Evolutionary conservation across 2,888 invertebrate genomes (phyloP), one percentile per base, ranked within the genome.

Genomic region (Caenorhabditis macrosperma): DNA sequence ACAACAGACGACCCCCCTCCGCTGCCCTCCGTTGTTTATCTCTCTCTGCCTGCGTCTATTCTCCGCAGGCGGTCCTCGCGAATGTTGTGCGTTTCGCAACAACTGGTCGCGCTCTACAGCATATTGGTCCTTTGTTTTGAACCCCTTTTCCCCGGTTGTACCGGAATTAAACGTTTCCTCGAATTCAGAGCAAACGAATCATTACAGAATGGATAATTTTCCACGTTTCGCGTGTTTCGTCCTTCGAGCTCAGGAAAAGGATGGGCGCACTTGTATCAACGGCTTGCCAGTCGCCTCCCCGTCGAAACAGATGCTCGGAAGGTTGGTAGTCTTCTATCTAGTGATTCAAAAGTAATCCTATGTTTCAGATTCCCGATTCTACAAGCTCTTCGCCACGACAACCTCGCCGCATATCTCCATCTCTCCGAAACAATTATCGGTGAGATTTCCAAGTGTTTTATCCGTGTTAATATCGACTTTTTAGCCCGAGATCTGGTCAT

Each of bases 221-320:
- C 71, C 71, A 5, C 26, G 52, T 0, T 74, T 74, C 20, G 85
- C 85, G 17, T 84, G 84, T 4, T 61, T 82, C 50, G 74, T 83
- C 10, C 67, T 86, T 17, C 71, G 74, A 48, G 82, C 84, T 7
- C 74, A 66, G n/a, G 85, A 86, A 41, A 80, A 77, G 41, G 77
- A 68, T 20, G 83, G 80, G 9, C 54, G 57, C 22, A 81, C 81
- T 1, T 81, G 82, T 38, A 59, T 69, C 10, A 98, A 98, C 92
- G 97, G 98, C 0, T 92, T 98, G 57, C 98, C 98, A 0, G 92
- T 97, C 22, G 97, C 97, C 0, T 97, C 97, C 1, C 97, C 97
- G 92, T 96, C 97, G 0, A 96, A 97, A 80, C 95, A 95, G 69
- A 96, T 98, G 90, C 69, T 82, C 17, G 85, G 82, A 52, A 75